Evolutionary conservation across 2,888 invertebrate species (phyloP), one percentile per base, ranked within the genome.

Genomic region (Strigamia maritima): DNA sequence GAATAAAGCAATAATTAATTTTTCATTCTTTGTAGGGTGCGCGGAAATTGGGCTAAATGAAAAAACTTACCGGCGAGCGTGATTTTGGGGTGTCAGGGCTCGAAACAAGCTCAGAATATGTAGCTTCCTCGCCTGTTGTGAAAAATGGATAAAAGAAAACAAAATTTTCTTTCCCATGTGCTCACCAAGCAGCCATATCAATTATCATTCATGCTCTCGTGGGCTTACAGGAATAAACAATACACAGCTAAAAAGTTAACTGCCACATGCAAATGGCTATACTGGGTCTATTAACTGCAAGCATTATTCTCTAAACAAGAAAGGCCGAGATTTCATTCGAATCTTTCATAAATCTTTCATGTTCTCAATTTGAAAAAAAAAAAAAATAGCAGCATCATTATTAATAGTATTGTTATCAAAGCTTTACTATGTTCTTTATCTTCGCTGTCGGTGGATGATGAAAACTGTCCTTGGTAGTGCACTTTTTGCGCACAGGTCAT

Each of bases 401-500:
- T 60, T 24, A 44, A 12, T 75, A n/a, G 16, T 35, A 38, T 35
- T 75, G 12, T 75, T n/a, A 77, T 77, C 40, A 49, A 77, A 77
- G n/a, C n/a, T 70, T 54, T 31, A 80, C 80, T 80, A 16, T 76
- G 79, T 70, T 80, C 81, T 31, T 80, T 79, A 44, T 77, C 76
- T 75, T 81, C 80, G 44, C 80, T 81, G 77, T 81, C 81, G 3
- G 79, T 77, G 10, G 79, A 79, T 14, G 79, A 54, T 40, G 81
- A 79, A 79, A 83, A 82, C 86, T 94, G 93, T 78, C 89, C 88
- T 77, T 90, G 92, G 84, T 94, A 94, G 82, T 92, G 92, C 82
- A 91, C 88, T 78, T 91, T 91, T 85, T 92, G 92, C 84, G 90
- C 90, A 84, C 89, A 89, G 82, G 90, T 90, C 82, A 94, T 88